Evolutionary conservation across 2,797 vertebrate genomes (phyloP).

Genomic region (Gephyroberyx darwinii): DNA sequence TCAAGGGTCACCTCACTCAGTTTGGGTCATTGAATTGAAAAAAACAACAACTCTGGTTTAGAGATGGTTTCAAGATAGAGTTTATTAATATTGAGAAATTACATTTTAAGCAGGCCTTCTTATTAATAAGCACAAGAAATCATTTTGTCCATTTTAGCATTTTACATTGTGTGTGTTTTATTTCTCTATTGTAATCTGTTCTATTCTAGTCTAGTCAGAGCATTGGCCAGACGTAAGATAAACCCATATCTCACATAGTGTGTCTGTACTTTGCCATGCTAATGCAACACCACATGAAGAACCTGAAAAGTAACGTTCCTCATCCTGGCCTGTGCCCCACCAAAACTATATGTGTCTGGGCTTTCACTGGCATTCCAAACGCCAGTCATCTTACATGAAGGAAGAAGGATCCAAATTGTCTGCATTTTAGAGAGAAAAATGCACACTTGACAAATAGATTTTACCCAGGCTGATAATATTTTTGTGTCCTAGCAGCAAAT

Average conservation of each 20-base stretch:
- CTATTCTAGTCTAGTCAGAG: conserved; percentile 26
- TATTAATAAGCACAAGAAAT: neutral
- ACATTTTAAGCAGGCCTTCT: neutral
- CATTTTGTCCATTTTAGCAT: conserved; percentile 8
- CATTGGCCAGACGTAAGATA: conserved; percentile 36
- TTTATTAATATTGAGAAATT: neutral
- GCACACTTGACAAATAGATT: neutral
- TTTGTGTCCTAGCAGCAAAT: neutral
- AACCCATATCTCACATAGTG: conserved; percentile 37
- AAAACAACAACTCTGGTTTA: neutral
- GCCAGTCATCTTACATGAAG: neutral
- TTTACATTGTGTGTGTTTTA: conserved; percentile 31
- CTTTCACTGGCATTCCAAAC: conserved; percentile 4
- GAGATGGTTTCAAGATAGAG: neutral
- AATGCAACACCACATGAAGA: conserved; percentile 39
- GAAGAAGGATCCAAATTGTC: neutral
- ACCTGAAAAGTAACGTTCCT: conserved; percentile 52
- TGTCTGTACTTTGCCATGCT: neutral
- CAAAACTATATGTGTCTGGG: neutral
- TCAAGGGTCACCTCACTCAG: conserved; percentile 28
- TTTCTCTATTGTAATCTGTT: conserved; percentile 14
- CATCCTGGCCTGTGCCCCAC: neutral
- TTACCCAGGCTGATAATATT: neutral
- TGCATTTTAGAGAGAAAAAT: neutral
- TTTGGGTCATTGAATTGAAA: conserved; percentile 8